Evolutionary conservation across 2,888 invertebrate species (phyloP).

Genomic region (Nymphalis polychloros): DNA sequence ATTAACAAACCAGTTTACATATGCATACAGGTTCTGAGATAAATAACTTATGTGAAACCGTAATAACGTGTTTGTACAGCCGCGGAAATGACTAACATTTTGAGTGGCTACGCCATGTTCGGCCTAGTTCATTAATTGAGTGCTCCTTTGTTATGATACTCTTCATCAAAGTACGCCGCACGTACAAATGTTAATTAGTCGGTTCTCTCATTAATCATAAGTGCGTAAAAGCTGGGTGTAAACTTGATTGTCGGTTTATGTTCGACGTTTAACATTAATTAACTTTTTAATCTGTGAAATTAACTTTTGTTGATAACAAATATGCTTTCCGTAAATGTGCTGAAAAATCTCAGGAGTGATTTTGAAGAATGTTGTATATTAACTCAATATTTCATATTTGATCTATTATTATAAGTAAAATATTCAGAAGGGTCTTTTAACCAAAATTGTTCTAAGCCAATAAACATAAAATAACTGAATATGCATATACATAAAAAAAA

Average conservation of each 20-base stretch:
- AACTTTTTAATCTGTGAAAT: constrained; percentile 6
- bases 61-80: background rate
- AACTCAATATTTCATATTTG: too few relatives aligned
- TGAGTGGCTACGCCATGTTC: constrained; percentile 6
- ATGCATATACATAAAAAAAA: too few relatives aligned
- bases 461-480: too few relatives aligned
- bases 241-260: constrained; percentile 19
- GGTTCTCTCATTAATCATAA: constrained; percentile 33
- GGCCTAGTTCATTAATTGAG: constrained; percentile 28
- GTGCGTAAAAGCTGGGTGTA: constrained; percentile 24
- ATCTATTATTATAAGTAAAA: too few relatives aligned
- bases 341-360: too few relatives aligned
- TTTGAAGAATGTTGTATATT: too few relatives aligned
- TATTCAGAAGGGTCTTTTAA: too few relatives aligned
- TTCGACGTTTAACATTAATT: constrained; percentile 13
- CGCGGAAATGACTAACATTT: background rate
- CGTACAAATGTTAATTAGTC: constrained; percentile 32
- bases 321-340: too few relatives aligned
- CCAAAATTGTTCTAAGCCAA: too few relatives aligned
- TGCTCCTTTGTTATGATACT: constrained; percentile 24
- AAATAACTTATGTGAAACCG: too few relatives aligned
- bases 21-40: too few relatives aligned
- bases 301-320: background rate
- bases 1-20: too few relatives aligned
- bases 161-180: constrained; percentile 19